phyloP scores from a whole-genome alignment of 2,797 vertebrate species.

The Sebastes nivosus region DNA sequence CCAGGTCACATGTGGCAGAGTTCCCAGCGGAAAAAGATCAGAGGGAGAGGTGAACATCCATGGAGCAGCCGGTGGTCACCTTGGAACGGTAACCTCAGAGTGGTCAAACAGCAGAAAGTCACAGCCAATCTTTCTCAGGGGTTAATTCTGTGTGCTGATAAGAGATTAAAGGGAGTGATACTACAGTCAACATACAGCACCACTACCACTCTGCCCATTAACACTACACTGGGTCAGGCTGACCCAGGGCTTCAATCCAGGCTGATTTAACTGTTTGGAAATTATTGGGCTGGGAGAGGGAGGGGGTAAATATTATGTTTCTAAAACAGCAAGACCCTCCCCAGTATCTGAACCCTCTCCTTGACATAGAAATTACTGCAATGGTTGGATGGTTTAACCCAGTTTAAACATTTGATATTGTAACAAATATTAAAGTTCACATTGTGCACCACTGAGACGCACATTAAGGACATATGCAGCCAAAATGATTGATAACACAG shows the following conservation, averaged over 20 bases:
- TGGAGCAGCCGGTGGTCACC: constrained; percentile 44
- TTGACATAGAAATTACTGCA: background rate
- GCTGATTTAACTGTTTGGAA: background rate
- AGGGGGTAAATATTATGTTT: background rate
- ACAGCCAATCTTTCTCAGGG: constrained; percentile 59
- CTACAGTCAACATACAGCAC: background rate
- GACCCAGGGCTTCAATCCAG: background rate
- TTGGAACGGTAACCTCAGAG: constrained; percentile 42
- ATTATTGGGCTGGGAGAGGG: background rate
- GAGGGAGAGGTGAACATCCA: constrained; percentile 24
- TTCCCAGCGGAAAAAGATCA: constrained; percentile 75
- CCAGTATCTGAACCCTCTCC: background rate
- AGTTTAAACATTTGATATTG: background rate
- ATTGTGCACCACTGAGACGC: background rate
- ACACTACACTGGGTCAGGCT: background rate
- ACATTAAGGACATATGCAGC: background rate
- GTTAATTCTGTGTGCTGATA: constrained; percentile 56
- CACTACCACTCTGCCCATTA: background rate
- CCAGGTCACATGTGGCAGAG: constrained; percentile 65
- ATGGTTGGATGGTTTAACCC: background rate
- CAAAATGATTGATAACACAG: background rate
- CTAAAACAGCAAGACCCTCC: background rate
- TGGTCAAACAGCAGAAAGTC: constrained; percentile 75
- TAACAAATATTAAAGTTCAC: background rate
- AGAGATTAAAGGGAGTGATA: constrained; percentile 35